phyloP scores from a whole-genome alignment of 2,113 vertebrate genomes.

The Macaca nemestrina region DNA sequence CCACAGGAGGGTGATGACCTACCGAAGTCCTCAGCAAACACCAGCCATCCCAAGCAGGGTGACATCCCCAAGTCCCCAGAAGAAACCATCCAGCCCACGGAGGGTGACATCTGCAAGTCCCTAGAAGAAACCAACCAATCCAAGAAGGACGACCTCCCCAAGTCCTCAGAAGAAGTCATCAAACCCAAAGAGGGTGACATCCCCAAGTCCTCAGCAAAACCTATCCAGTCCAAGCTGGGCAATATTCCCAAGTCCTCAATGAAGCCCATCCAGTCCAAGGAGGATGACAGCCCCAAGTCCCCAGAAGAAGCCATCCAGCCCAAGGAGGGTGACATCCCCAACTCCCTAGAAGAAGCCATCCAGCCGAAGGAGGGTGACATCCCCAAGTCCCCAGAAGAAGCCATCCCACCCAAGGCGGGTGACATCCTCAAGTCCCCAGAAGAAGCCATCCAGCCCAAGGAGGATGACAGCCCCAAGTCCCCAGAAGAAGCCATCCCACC shows the following conservation, averaged over 20 bases:
- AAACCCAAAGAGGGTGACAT: neutral
- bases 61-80: neutral
- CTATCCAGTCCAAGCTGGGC: neutral
- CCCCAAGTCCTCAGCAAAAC: neutral
- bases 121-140: neutral
- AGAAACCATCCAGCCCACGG: neutral
- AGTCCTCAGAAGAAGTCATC: neutral
- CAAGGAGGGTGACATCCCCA: neutral
- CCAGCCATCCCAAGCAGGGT: neutral
- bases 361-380: fast-evolving
- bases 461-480: fast-evolving
- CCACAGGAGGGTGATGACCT: neutral
- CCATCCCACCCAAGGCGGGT: neutral
- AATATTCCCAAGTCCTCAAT: neutral
- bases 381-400: neutral
- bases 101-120: fast-evolving
- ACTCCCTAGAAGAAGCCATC: neutral
- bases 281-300: fast-evolving
- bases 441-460: neutral
- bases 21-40: neutral
- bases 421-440: neutral
- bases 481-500: neutral
- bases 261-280: neutral
- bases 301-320: fast-evolving
- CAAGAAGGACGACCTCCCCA: fast-evolving